Conservation (phyloP, 2,888 invertebrate genomes). For the Heliconius ethilla region DNA sequence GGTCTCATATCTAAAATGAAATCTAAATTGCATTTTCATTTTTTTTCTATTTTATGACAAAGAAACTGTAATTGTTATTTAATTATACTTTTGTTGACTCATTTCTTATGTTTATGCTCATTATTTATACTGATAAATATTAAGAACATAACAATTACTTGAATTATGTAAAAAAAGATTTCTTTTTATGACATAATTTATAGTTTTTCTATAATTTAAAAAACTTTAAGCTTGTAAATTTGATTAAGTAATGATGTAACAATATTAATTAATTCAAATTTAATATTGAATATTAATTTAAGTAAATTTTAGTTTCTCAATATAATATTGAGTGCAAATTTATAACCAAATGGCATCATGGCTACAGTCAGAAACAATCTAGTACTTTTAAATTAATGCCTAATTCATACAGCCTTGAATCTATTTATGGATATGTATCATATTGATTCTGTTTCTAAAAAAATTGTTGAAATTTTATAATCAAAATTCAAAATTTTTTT, state of each 20-base stretch:
- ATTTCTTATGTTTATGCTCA: background rate
- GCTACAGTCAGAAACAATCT: conserved; percentile 30
- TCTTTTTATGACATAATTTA: background rate
- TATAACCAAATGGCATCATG: background rate
- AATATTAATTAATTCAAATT: background rate
- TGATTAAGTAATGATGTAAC: background rate
- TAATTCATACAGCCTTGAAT: conserved; percentile 54
- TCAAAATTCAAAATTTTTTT: too few species aligned
- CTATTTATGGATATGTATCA: conserved; percentile 44
- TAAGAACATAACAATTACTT: background rate
- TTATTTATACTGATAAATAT: background rate
- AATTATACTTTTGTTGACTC: background rate
- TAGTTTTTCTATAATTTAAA: background rate
- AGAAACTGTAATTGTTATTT: background rate
- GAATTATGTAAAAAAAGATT: background rate
- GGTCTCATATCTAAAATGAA: conserved; percentile 27
- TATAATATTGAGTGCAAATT: conserved; percentile 13
- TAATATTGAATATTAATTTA: background rate
- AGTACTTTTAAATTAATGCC: background rate
- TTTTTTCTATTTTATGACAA: conserved; percentile 11
- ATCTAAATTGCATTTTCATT: conserved; percentile 18
- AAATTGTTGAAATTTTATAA: background rate
- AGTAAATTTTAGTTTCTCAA: background rate
- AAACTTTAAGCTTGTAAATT: background rate
- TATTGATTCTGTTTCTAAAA: conserved; percentile 15